These are phyloP conservation scores for Scaeva pyrastri DNA, from an alignment of 2,888 invertebrate species.

Conservation along the genomic window DNA sequence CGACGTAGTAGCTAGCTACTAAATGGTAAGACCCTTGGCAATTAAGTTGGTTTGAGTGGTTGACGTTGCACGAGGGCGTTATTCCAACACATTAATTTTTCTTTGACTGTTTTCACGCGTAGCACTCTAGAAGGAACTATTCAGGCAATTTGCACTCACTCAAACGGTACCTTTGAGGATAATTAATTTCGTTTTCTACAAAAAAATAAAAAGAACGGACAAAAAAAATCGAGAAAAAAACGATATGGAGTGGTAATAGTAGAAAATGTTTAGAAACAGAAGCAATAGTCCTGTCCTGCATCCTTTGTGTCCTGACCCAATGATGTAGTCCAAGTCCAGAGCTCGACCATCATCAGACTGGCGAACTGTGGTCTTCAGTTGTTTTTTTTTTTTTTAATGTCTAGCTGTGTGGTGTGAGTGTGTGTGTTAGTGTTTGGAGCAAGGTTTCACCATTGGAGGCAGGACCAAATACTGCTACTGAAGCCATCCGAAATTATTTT, in stretches of 20 bases:
- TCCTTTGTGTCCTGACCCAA: too few species aligned
- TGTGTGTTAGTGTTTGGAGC: slow-evolving; percentile 40
- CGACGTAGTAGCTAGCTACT: too few species aligned
- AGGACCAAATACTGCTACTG: slow-evolving; percentile 35
- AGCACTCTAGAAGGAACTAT: slow-evolving; percentile 4
- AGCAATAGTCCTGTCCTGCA: slow-evolving; percentile 29
- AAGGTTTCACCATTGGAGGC: slow-evolving; percentile 35
- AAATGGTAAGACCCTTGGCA: slow-evolving; percentile 37
- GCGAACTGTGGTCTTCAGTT: background rate
- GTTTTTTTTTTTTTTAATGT: slow-evolving; percentile 1
- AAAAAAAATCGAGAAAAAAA: too few species aligned
- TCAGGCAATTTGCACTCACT: slow-evolving; percentile 60
- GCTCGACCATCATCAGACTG: slow-evolving; percentile 16
- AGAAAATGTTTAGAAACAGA: slow-evolving; percentile 23
- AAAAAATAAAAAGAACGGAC: slow-evolving; percentile 1
- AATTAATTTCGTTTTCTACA: slow-evolving; percentile 44
- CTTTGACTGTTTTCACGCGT: slow-evolving; percentile 45
- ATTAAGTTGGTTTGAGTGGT: slow-evolving; percentile 62
- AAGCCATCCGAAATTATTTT: slow-evolving; percentile 13
- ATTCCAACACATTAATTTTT: slow-evolving; percentile 42
- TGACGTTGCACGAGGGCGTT: slow-evolving; percentile 46
- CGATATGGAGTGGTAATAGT: slow-evolving; percentile 34
- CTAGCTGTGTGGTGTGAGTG: slow-evolving; percentile 20
- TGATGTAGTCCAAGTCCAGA: slow-evolving; percentile 23
- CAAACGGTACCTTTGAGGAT: slow-evolving; percentile 69